phyloP scores from a whole-genome alignment of 2,888 invertebrate genomes.

The Tenthredo mesomela region DNA sequence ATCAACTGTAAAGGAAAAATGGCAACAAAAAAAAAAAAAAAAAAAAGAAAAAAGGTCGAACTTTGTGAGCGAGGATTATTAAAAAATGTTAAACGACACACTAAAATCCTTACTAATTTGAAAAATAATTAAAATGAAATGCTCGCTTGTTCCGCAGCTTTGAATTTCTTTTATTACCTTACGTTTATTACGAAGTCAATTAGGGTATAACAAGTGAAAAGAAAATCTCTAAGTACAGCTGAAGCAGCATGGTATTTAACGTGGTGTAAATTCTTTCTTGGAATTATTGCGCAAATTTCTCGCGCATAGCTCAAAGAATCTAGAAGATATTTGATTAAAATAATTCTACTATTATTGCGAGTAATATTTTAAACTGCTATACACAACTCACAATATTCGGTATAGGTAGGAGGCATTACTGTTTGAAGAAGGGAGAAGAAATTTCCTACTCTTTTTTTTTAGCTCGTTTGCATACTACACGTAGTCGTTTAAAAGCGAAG shows the following conservation, averaged over 20 bases:
- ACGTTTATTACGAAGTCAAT: neutral
- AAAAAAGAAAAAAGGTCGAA: neutral
- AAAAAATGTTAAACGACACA: neutral
- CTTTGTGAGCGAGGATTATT: neutral
- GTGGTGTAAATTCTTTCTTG: neutral
- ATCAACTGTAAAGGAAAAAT: neutral
- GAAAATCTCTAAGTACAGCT: neutral
- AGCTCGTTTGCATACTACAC: slow-evolving; percentile 19
- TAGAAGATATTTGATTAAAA: slow-evolving; percentile 9
- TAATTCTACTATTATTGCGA: neutral
- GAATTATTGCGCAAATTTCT: neutral
- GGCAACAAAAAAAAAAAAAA: neutral
- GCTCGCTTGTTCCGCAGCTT: neutral
- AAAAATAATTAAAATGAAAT: neutral
- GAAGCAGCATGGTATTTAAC: neutral
- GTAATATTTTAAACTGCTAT: slow-evolving; percentile 15
- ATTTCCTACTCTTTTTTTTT: neutral
- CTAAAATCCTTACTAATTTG: neutral
- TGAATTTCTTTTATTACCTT: neutral
- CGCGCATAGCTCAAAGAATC: neutral
- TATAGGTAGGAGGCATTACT: neutral
- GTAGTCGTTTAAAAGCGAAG: slow-evolving; percentile 20
- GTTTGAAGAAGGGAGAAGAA: neutral
- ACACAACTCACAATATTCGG: slow-evolving; percentile 15
- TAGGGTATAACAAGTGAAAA: neutral